Evolutionary conservation across 2,888 invertebrate species (phyloP), one percentile per base, ranked within the genome.

Genomic region (Dendrolimus pini): DNA sequence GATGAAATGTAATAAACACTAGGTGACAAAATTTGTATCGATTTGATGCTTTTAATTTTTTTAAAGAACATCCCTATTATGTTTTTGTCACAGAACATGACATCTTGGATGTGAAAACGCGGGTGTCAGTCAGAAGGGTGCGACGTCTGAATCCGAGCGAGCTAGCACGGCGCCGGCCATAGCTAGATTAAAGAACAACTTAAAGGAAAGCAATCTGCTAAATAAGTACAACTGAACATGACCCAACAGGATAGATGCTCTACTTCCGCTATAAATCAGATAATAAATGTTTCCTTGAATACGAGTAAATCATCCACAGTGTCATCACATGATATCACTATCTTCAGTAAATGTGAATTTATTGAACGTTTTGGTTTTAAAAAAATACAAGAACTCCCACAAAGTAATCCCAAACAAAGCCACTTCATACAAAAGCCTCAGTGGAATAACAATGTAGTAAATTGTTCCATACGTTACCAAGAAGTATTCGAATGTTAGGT

Each of bases 191-290:
- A 88, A 89, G 86, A 87, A 88, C 83, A 88, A 87, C 89, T 90
- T 89, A 87, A 87, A 89, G 85, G 85, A 85, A 90, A 90, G 91
- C 91, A 91, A 91, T 91, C 91, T 89, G 87, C 88, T 89, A 90
- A 90, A 91, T 89, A 90, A 89, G 89, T 83, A 81, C 80, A 72
- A 74, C 74, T 72, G 71, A 68, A 62, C 67, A 64, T 58, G 64
- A 53, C 61, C 64, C 65, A 69, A 54, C 56, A 10, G 55, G 65
- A 59, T 75, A 56, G 67, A 54, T 78, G 77, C 89, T 89, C 85
- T 82, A 84, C 83, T 74, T 47, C 47, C 30, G 6, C 30, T 30
- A 6, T 30, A 30, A 30, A 30, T 30, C 30, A 30, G 6, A 30
- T 30, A 0, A 30, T 30, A 30, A 30, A 30, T 30, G 30, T 30